These are phyloP conservation scores for Crotalus tigris DNA, from an alignment of 2,113 vertebrate species.

Conservation along the genomic window DNA sequence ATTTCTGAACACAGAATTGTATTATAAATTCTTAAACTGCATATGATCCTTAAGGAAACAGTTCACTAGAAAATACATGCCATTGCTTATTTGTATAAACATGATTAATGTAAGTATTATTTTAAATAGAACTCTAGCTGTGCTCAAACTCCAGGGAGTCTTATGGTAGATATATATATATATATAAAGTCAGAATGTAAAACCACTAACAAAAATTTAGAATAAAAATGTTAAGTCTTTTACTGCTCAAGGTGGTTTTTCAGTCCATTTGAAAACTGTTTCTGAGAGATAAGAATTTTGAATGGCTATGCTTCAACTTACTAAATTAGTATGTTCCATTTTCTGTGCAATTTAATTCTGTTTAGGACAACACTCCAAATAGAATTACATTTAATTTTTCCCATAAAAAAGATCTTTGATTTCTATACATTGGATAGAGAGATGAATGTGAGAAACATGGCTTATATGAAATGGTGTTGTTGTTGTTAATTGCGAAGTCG, in stretches of 20 bases:
- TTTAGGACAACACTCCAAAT: neutral
- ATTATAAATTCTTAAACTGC: constrained; percentile 53
- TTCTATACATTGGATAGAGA: neutral
- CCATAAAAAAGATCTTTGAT: neutral
- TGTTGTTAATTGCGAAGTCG: no score
- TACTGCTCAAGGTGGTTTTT: constrained; percentile 61
- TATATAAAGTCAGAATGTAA: constrained; percentile 69
- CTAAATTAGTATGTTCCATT: neutral
- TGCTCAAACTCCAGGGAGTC: constrained; percentile 66
- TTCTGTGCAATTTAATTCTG: neutral
- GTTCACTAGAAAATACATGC: constrained; percentile 48
- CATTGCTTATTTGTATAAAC: constrained; percentile 44
- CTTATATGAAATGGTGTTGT: constrained; percentile 13
- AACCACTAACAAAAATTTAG: constrained; percentile 68
- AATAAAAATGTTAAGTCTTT: constrained; percentile 65
- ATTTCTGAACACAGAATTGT: constrained; percentile 52
- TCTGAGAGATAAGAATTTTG: constrained; percentile 39
- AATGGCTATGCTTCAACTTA: constrained; percentile 56
- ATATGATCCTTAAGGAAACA: constrained; percentile 49
- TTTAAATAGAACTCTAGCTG: constrained; percentile 54
- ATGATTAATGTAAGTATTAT: constrained; percentile 60
- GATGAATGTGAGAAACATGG: neutral
- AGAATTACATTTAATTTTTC: neutral
- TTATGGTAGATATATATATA: constrained; percentile 63
- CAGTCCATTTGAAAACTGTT: constrained; percentile 64